phyloP scores from a whole-genome alignment of 2,888 invertebrate genomes.

The Scaptomyza reducta region DNA sequence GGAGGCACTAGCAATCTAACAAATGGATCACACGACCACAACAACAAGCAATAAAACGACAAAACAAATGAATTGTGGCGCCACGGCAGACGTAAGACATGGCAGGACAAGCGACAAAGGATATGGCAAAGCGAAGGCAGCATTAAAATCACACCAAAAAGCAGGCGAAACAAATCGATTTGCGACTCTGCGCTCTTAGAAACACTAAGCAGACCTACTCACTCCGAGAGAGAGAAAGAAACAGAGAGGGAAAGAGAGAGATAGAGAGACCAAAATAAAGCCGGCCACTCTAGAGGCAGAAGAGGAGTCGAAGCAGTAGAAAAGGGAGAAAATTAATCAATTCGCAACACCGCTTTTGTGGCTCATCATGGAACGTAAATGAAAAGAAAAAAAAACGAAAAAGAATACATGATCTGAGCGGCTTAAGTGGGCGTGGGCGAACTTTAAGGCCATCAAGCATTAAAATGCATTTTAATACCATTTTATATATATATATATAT shows the following conservation, averaged over 20 bases:
- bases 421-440: slow-evolving; percentile 37
- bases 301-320: neutral
- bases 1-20: slow-evolving; percentile 31
- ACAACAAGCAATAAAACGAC: slow-evolving; percentile 10
- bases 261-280: neutral
- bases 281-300: neutral
- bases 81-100: slow-evolving; percentile 22
- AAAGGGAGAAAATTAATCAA: slow-evolving; percentile 68
- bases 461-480: slow-evolving; percentile 69
- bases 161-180: slow-evolving; percentile 72
- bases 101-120: slow-evolving; percentile 28
- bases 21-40: slow-evolving; percentile 18
- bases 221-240: neutral
- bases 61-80: slow-evolving; percentile 37
- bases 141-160: slow-evolving; percentile 60
- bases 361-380: slow-evolving; percentile 9
- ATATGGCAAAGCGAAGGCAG: slow-evolving; percentile 13
- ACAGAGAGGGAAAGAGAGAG: neutral
- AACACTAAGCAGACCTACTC: neutral
- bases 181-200: slow-evolving; percentile 15
- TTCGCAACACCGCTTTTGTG: slow-evolving; percentile 73
- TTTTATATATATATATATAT: slow-evolving; percentile 2
- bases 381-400: neutral
- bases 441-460: slow-evolving; percentile 39
- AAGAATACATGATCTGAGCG: slow-evolving; percentile 48